Evolutionary conservation across 1,140 invertebrate genomes (phyloP), one percentile per base, ranked within the genome.

Genomic region (Hylaeus anthracinus): DNA sequence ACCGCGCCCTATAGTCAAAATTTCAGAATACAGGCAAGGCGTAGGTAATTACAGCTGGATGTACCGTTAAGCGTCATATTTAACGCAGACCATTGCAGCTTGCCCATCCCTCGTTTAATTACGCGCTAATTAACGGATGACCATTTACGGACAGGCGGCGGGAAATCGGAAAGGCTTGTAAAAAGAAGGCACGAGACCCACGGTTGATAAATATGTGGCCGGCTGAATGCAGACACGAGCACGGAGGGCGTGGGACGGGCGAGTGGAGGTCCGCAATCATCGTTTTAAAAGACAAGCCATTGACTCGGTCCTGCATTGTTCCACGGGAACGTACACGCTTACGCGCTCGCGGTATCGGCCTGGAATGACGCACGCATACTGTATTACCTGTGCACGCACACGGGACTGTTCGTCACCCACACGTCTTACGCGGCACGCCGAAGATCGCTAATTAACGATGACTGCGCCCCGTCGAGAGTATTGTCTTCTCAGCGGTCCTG

Each of bases 381-480:
- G 41, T 37, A 0, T 55, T 56, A 72, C 79, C 48, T 65, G 64
- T 73, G 74, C 83, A 84, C 77, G 63, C 72, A 75, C 60, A 78
- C 73, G 61, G 64, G 69, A 48, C 67, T 66, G 63, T 76, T 41
- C 72, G 79, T 88, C 89, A 90, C 87, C 88, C 88, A 89, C 89
- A 88, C 84, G 86, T 88, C 88, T 89, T 82, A 74, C 51, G 14
- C 45, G 48, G 58, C 82, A 83, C 82, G 84, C 74, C 80, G 84
- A 88, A 88, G 86, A 89, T 91, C 86, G 83, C 89, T 91, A 92
- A 91, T 92, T 92, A 91, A 91, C 89, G 89, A 88, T 86, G 89
- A 89, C 90, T 86, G 73, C 88, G 75, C 64, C 63, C 74, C 79
- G 87, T 83, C 77, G 86, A 26, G 86, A 79, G 88, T 90, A 91